Evolutionary conservation across 1,140 invertebrate genomes (phyloP).

Genomic region (Orussus abietinus): DNA sequence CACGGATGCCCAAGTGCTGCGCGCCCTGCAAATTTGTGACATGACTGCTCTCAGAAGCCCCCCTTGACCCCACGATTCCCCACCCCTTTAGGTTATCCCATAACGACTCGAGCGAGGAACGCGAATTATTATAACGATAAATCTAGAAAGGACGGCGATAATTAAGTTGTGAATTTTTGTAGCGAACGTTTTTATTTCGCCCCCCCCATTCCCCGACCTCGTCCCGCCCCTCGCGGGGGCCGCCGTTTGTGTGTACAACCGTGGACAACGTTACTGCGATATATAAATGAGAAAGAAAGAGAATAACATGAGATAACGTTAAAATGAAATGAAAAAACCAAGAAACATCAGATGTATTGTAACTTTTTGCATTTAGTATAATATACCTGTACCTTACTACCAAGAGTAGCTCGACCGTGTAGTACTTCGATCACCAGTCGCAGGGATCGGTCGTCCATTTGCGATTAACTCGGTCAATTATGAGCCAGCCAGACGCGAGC

Average conservation of each 20-base stretch:
- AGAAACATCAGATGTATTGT: slow-evolving; percentile 43
- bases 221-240: too few relatives aligned
- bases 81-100: too few relatives aligned
- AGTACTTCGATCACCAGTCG: too few relatives aligned
- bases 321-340: slow-evolving; percentile 28
- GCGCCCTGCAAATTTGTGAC: slow-evolving; percentile 35
- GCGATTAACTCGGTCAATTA: too few relatives aligned
- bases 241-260: slow-evolving; percentile 34
- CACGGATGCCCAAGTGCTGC: too few relatives aligned
- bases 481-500: too few relatives aligned
- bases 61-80: too few relatives aligned
- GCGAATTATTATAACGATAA: slow-evolving; percentile 35
- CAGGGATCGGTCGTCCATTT: too few relatives aligned
- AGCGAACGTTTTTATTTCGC: slow-evolving; percentile 38
- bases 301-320: slow-evolving; percentile 28
- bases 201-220: too few relatives aligned
- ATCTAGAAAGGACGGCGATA: slow-evolving; percentile 31
- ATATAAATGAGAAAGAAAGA: slow-evolving; percentile 22
- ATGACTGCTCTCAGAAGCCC: slow-evolving; percentile 38
- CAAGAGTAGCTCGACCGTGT: too few relatives aligned
- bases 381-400: slow-evolving; percentile 46
- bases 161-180: slow-evolving; percentile 42
- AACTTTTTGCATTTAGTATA: slow-evolving; percentile 50
- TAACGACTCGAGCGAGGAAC: too few relatives aligned
- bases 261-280: slow-evolving; percentile 34